These are phyloP conservation scores for Hipparchia sbordonii DNA, from an alignment of 2,888 invertebrate genomes.

Conservation along the genomic window DNA sequence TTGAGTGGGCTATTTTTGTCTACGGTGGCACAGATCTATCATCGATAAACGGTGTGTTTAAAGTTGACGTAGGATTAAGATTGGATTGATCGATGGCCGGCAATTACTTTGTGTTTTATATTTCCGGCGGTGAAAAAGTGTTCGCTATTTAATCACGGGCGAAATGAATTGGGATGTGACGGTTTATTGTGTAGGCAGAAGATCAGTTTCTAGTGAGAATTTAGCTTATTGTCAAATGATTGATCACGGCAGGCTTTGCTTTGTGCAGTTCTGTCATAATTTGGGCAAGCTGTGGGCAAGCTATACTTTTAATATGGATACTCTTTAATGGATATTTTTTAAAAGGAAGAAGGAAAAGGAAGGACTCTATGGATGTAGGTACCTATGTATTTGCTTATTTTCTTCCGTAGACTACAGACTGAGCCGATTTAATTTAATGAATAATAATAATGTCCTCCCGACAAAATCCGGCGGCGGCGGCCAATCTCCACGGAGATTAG, in stretches of 20 bases:
- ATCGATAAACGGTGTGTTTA: conserved; percentile 44
- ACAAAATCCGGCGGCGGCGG: too few species aligned
- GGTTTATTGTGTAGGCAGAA: conserved; percentile 1
- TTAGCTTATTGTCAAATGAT: neutral
- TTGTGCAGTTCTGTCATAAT: neutral
- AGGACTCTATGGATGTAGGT: too few species aligned
- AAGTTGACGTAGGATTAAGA: conserved; percentile 46
- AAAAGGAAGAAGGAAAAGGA: too few species aligned
- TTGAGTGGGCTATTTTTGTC: neutral
- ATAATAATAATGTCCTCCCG: too few species aligned
- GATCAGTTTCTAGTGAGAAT: conserved; percentile 8
- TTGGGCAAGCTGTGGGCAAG: neutral
- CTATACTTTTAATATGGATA: neutral
- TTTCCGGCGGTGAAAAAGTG: conserved; percentile 25
- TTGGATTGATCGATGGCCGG: conserved; percentile 53
- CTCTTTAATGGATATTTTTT: too few species aligned
- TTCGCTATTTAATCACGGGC: neutral
- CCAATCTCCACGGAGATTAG: too few species aligned
- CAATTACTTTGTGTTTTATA: conserved; percentile 28
- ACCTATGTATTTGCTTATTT: too few species aligned
- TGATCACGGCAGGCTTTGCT: neutral
- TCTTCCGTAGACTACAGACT: too few species aligned
- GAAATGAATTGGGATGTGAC: conserved; percentile 17
- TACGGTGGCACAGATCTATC: conserved; percentile 59
- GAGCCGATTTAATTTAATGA: too few species aligned